phyloP scores from a whole-genome alignment of 2,797 vertebrate genomes.

The Petrocephalus sullivani region DNA sequence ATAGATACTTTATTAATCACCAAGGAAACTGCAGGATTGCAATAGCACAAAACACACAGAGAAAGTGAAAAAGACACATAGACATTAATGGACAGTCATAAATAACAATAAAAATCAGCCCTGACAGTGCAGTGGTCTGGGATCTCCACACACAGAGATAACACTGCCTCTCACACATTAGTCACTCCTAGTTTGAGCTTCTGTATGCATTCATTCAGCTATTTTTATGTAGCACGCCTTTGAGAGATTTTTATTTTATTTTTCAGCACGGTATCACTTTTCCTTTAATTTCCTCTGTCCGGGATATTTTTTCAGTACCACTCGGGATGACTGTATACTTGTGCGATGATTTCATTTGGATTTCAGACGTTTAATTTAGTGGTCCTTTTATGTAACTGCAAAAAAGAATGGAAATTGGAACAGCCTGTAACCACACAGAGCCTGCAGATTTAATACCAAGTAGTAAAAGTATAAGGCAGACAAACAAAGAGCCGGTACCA shows the following conservation, averaged over 20 bases:
- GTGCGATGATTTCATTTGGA: slow-evolving; percentile 36
- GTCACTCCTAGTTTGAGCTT: background rate
- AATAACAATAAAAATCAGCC: background rate
- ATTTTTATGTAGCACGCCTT: slow-evolving; percentile 14
- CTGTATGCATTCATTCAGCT: slow-evolving; percentile 24
- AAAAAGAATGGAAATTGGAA: slow-evolving; percentile 33
- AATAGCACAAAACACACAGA: background rate
- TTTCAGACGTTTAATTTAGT: slow-evolving; percentile 43
- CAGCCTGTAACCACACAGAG: slow-evolving; percentile 32
- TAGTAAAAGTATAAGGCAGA: slow-evolving; percentile 57
- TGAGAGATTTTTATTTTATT: background rate
- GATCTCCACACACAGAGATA: background rate
- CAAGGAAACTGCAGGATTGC: background rate
- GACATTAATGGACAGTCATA: background rate
- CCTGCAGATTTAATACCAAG: slow-evolving; percentile 26
- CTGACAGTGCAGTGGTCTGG: background rate
- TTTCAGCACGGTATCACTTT: slow-evolving; percentile 4
- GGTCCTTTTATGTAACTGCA: slow-evolving; percentile 34
- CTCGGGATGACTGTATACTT: slow-evolving; percentile 27
- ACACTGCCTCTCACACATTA: background rate
- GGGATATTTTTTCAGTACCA: slow-evolving; percentile 27
- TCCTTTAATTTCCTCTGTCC: slow-evolving; percentile 26
- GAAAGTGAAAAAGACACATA: background rate
- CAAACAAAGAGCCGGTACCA: slow-evolving; percentile 58
- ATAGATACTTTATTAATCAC: background rate